A percentile compares a stretch with the other conserved stretches of the same genome.
phyloP scores from a whole-genome alignment of 2,113 vertebrate genomes.

The Strix uralensis region DNA sequence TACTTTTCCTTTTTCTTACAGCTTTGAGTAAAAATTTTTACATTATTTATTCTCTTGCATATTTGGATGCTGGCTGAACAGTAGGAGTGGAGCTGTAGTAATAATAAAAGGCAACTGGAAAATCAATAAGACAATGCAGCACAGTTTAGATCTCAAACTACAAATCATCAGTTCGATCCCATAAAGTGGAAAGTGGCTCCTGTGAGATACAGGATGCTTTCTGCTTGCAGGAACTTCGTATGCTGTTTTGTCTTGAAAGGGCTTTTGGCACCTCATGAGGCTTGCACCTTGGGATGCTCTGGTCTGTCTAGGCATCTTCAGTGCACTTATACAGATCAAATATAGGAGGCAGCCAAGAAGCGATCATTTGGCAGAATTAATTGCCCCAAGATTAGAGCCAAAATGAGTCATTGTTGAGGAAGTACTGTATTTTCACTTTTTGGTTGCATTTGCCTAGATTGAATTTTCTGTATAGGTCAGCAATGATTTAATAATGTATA shows the following conservation, averaged over 20 bases:
- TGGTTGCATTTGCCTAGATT: not conserved
- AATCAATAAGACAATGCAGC: not conserved
- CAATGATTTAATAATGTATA: not conserved
- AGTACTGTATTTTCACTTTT: not conserved
- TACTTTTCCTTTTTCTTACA: not conserved
- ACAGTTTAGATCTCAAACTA: not conserved
- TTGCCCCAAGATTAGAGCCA: not conserved
- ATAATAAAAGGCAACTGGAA: not conserved
- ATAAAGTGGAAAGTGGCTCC: not conserved
- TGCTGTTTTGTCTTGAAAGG: not conserved
- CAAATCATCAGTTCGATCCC: not conserved
- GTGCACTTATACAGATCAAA: not conserved
- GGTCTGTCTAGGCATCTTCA: rapidly evolving
- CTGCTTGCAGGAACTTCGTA: not conserved
- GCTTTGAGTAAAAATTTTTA: not conserved
- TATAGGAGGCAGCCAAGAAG: not conserved
- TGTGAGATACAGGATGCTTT: not conserved
- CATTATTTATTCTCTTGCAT: not conserved
- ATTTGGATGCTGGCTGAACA: not conserved
- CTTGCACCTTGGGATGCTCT: not conserved
- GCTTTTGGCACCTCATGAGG: not conserved
- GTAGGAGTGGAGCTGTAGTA: not conserved
- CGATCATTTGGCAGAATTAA: not conserved
- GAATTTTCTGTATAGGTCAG: not conserved
- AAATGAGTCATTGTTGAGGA: not conserved